phyloP scores from a whole-genome alignment of 1,140 invertebrate genomes.

The Heliothis subflexa region DNA sequence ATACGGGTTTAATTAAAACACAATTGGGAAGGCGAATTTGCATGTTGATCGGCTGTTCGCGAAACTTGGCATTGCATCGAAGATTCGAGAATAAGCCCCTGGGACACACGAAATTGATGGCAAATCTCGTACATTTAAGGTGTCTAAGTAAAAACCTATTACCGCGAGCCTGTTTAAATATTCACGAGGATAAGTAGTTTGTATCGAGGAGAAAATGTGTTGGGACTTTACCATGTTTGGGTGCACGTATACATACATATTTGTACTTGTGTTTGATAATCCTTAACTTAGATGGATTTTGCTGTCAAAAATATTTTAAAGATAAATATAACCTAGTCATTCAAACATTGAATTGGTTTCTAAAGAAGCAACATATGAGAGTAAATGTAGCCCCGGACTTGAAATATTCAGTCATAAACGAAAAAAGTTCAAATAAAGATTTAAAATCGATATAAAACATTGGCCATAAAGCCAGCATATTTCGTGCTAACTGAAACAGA shows the following conservation, averaged over 20 bases:
- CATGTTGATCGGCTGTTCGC: not conserved
- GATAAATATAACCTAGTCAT: too few relatives aligned
- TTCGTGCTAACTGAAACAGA: conserved; percentile 1
- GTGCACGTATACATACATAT: not conserved
- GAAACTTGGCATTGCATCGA: not conserved
- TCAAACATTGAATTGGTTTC: too few relatives aligned
- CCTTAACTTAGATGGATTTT: not conserved
- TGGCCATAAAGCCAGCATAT: not conserved
- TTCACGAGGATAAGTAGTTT: conserved; percentile 30
- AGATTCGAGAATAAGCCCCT: conserved; percentile 1
- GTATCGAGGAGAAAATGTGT: conserved; percentile 30
- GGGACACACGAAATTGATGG: not conserved
- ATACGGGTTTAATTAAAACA: conserved; percentile 22
- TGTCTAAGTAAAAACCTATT: conserved; percentile 32
- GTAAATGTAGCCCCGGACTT: too few relatives aligned
- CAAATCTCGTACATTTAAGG: conserved; percentile 16
- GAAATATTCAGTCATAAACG: too few relatives aligned
- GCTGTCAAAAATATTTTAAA: not conserved
- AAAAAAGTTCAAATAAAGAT: too few relatives aligned
- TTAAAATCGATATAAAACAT: not conserved
- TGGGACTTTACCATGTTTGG: not conserved
- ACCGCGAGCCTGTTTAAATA: conserved; percentile 19
- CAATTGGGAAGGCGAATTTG: conserved; percentile 12
- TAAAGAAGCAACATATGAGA: not conserved
- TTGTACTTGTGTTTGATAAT: conserved; percentile 1